A percentile compares a stretch with the other conserved stretches of the same genome.
phyloP scores from a whole-genome alignment of 2,888 invertebrate species.

The Archips crataeganus region DNA sequence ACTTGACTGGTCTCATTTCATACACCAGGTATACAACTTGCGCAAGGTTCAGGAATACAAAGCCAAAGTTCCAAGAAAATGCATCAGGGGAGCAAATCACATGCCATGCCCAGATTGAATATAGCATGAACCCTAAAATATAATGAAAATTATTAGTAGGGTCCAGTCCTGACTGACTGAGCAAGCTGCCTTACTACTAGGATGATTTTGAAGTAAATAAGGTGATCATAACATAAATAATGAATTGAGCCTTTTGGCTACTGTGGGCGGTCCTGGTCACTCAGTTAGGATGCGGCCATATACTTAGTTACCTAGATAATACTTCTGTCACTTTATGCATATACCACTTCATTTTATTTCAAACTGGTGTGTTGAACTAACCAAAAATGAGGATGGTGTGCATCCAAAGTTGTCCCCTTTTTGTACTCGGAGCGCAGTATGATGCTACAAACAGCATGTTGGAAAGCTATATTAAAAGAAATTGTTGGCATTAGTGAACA shows the following conservation, averaged over 20 bases:
- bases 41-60: conserved; percentile 92
- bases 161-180: not conserved
- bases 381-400: conserved; percentile 92
- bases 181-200: not conserved
- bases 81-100: conserved; percentile 95
- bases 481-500: not conserved
- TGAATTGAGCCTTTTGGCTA: too few relatives aligned
- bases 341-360: not conserved
- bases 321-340: not conserved
- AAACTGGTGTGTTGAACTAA: conserved; percentile 65
- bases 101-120: conserved; percentile 96
- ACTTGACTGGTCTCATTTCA: conserved; percentile 93
- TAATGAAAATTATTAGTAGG: not conserved
- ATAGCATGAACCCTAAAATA: conserved; percentile 90
- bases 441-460: conserved; percentile 92
- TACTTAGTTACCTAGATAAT: too few relatives aligned
- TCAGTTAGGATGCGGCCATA: not conserved
- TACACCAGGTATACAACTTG: conserved; percentile 93
- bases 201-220: too few relatives aligned
- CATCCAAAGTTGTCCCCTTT: conserved; percentile 93
- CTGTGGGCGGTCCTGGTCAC: not conserved
- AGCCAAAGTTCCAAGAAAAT: conserved; percentile 95
- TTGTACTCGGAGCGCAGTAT: conserved; percentile 91
- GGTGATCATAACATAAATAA: too few relatives aligned
- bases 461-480: conserved; percentile 85